These are phyloP conservation scores for Acrocephalus kingi DNA, from an alignment of 2,113 vertebrate species.

Conservation along the genomic window DNA sequence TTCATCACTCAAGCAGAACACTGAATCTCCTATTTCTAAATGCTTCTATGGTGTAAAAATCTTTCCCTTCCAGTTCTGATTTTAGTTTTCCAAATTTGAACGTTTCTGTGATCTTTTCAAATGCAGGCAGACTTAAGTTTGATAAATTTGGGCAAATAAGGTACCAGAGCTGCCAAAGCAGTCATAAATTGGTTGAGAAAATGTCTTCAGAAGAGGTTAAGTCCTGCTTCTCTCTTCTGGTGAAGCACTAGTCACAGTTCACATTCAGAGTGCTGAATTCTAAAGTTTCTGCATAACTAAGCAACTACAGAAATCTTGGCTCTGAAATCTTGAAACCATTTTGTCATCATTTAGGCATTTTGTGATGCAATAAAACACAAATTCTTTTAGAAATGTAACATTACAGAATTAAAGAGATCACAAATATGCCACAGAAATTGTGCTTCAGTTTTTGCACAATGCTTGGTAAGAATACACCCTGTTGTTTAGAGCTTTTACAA, in stretches of 20 bases:
- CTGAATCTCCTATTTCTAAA: neutral
- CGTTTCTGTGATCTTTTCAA: slow-evolving; percentile 17
- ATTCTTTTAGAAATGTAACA: neutral
- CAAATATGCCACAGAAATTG: neutral
- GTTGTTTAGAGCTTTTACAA: neutral
- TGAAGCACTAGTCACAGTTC: neutral
- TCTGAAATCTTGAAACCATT: neutral
- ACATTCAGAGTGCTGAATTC: neutral
- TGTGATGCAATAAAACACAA: neutral
- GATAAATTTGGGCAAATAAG: slow-evolving; percentile 51
- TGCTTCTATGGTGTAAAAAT: neutral
- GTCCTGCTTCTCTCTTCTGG: neutral
- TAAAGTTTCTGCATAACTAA: slow-evolving; percentile 17
- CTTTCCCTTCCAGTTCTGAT: neutral
- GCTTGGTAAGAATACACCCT: neutral
- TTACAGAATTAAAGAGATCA: neutral
- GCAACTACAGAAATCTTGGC: neutral
- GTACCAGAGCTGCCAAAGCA: slow-evolving; percentile 6
- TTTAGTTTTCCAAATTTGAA: slow-evolving; percentile 45
- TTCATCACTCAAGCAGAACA: neutral
- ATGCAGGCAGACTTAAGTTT: slow-evolving; percentile 3
- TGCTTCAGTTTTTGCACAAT: neutral
- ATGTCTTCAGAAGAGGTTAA: slow-evolving; percentile 19
- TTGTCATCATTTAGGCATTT: neutral
- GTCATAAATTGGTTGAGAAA: slow-evolving; percentile 38